phyloP scores from a whole-genome alignment of 2,888 invertebrate genomes.

The Lysandra coridon region DNA sequence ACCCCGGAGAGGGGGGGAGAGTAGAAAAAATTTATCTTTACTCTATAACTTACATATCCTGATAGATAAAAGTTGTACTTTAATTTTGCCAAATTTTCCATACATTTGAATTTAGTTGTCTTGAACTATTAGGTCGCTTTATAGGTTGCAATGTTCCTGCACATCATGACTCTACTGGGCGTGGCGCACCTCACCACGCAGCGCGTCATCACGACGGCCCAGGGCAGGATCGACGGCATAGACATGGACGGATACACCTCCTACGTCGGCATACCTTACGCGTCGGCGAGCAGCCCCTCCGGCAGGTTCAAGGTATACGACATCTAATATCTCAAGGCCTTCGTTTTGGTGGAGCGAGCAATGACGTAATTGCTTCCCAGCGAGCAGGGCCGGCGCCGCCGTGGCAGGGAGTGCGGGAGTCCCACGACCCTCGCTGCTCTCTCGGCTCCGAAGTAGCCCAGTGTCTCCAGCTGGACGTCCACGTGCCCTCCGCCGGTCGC shows the following conservation, averaged over 20 bases:
- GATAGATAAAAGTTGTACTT: no score
- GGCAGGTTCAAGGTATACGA: constrained; percentile 60
- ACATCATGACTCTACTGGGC: constrained; percentile 3
- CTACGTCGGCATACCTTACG: constrained; percentile 67
- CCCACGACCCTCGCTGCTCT: constrained; percentile 52
- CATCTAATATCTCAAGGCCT: neutral
- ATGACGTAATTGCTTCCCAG: constrained; percentile 46
- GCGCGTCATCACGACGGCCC: constrained; percentile 55
- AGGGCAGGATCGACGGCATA: constrained; percentile 59
- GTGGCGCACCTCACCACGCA: constrained; percentile 42
- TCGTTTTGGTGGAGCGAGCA: neutral
- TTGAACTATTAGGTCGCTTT: neutral
- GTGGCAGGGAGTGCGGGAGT: constrained; percentile 59
- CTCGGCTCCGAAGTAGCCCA: constrained; percentile 69
- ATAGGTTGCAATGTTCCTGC: neutral
- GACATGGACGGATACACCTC: constrained; percentile 57
- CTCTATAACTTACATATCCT: no score
- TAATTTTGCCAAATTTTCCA: no score
- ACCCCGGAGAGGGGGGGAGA: no score
- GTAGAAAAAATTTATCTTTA: no score
- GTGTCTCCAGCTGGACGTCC: constrained; percentile 84
- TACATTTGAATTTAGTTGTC: no score
- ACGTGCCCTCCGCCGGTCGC: constrained; percentile 70
- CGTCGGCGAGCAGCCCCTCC: constrained; percentile 44
- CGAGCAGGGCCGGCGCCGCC: constrained; percentile 60